These are phyloP conservation scores for Pitangus sulphuratus DNA, from an alignment of 2,797 vertebrate genomes.

Conservation along the genomic window DNA sequence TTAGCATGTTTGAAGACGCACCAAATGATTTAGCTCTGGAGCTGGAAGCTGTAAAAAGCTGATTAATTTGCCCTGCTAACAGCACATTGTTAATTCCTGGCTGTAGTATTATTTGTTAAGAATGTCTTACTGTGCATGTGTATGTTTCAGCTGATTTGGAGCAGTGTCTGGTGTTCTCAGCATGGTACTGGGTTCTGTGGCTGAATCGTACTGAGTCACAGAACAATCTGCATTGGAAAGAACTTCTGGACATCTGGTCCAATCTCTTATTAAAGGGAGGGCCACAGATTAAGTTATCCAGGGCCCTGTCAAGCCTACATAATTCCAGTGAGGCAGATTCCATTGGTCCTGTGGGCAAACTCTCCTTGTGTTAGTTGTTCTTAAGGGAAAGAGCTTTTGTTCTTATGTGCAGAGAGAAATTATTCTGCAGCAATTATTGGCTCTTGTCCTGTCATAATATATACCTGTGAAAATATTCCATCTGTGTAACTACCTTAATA, in stretches of 20 bases:
- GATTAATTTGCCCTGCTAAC: not conserved
- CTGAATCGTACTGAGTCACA: not conserved
- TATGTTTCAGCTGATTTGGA: not conserved
- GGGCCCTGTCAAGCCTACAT: not conserved
- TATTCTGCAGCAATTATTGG: not conserved
- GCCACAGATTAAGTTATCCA: not conserved
- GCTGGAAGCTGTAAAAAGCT: not conserved
- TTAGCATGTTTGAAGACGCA: not conserved
- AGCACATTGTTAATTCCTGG: not conserved
- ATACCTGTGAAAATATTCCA: not conserved
- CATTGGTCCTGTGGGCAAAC: not conserved
- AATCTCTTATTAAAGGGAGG: not conserved
- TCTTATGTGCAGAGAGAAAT: not conserved
- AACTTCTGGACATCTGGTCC: not conserved
- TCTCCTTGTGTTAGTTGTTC: not conserved
- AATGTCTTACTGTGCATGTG: not conserved
- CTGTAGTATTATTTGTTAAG: not conserved
- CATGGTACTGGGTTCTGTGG: not conserved
- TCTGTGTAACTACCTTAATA: not conserved
- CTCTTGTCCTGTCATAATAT: not conserved
- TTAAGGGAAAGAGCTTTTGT: not conserved
- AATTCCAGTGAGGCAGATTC: not conserved
- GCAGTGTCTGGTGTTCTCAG: not conserved
- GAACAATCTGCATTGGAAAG: not conserved
- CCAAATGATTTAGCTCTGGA: not conserved